phyloP scores from a whole-genome alignment of 30 jellyfish, hydroid and myxozoan genomes.

The Rhopilema esculentum region DNA sequence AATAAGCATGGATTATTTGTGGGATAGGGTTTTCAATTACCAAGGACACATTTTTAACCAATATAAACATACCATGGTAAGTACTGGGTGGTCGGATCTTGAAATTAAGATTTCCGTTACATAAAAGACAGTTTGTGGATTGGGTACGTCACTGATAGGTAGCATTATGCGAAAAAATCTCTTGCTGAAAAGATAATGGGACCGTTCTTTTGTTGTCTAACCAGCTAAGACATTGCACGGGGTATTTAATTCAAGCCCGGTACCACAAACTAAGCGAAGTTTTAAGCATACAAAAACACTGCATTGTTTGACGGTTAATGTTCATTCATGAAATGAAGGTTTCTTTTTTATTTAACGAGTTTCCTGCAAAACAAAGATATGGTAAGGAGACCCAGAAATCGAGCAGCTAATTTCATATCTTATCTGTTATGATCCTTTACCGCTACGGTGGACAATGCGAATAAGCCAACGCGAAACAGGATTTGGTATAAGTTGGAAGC shows the following conservation, averaged over 20 bases:
- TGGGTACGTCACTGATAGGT: background rate
- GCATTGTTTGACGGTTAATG: background rate
- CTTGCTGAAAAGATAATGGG: background rate
- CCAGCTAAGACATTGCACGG: background rate
- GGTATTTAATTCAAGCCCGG: background rate
- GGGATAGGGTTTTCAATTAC: background rate
- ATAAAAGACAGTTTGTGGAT: background rate
- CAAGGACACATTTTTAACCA: background rate
- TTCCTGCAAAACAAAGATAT: background rate
- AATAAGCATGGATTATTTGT: background rate
- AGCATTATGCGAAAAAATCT: background rate
- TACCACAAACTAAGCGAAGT: background rate
- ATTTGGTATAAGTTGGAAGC: too few species aligned
- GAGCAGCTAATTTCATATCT: too few species aligned
- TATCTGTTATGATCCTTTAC: too few species aligned
- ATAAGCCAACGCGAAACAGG: too few species aligned
- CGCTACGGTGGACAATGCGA: too few species aligned
- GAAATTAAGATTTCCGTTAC: background rate
- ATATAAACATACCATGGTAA: background rate
- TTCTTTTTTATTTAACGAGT: background rate
- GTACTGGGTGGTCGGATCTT: background rate
- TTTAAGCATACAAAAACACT: background rate
- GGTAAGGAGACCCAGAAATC: background rate
- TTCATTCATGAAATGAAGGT: background rate
- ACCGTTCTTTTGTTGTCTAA: background rate